Conservation (phyloP, 2,113 vertebrate genomes). For the Panthera tigris region DNA sequence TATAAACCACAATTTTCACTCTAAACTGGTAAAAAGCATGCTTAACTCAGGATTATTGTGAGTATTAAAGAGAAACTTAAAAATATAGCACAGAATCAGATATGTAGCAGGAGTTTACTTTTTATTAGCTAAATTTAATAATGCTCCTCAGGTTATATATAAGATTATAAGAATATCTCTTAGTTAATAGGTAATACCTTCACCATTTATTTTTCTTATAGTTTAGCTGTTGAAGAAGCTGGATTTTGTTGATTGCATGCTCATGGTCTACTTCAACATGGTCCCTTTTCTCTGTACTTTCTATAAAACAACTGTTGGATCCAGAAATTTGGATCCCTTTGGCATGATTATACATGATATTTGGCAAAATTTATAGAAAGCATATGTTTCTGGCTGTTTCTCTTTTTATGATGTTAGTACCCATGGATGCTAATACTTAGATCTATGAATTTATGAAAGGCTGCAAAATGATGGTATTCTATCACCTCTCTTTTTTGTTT, state of each 20-base stretch:
- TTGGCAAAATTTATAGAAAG: background rate
- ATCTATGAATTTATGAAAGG: background rate
- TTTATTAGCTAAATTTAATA: background rate
- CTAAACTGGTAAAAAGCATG: background rate
- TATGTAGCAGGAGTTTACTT: background rate
- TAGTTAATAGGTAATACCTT: background rate
- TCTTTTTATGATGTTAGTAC: background rate
- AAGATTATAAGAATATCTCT: background rate
- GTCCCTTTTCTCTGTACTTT: background rate
- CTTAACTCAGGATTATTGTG: background rate
- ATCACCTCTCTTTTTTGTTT: background rate
- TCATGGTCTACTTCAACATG: background rate
- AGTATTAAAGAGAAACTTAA: background rate
- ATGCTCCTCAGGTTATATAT: background rate
- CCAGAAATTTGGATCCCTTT: background rate
- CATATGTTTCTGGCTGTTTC: background rate
- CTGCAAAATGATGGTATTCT: background rate
- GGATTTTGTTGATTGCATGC: background rate
- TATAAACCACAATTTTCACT: background rate
- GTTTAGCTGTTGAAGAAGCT: background rate
- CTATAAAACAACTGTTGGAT: background rate
- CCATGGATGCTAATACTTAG: background rate
- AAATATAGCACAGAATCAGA: background rate
- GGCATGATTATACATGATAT: background rate
- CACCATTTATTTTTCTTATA: background rate